phyloP scores from a whole-genome alignment of 2,113 vertebrate genomes.

The Mormoops blainvillei region DNA sequence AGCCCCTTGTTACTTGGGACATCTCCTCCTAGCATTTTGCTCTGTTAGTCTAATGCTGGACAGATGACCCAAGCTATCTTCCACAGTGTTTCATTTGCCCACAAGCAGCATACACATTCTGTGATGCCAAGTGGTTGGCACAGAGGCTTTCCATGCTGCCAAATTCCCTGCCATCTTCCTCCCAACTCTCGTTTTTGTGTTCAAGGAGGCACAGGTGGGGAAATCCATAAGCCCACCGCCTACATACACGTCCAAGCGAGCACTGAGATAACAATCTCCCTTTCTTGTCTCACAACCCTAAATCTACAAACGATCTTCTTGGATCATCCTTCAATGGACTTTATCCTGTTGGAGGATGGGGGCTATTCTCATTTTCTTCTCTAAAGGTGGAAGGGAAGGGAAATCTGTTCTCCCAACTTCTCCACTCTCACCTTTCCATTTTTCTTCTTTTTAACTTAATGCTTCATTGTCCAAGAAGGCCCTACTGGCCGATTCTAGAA shows the following conservation, averaged over 20 bases:
- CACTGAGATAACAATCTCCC: neutral
- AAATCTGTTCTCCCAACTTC: neutral
- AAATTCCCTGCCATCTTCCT: neutral
- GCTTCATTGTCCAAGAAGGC: neutral
- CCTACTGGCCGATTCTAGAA: neutral
- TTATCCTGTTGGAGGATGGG: neutral
- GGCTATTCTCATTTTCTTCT: neutral
- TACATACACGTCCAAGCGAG: neutral
- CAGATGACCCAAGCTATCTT: neutral
- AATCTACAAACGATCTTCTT: neutral
- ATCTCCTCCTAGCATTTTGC: neutral
- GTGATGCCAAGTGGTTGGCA: neutral
- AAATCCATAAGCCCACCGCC: neutral
- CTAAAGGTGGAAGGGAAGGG: neutral
- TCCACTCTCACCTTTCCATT: neutral
- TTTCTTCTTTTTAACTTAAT: neutral
- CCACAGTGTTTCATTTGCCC: neutral
- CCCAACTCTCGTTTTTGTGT: neutral
- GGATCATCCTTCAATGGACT: neutral
- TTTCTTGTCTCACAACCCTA: neutral
- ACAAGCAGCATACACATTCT: neutral
- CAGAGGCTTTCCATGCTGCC: neutral
- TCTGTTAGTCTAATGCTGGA: neutral
- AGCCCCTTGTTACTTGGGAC: neutral
- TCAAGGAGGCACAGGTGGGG: neutral